Base-by-base conservation (phyloP, 2,888 invertebrate genomes). In the Athalia rosae region DNA sequence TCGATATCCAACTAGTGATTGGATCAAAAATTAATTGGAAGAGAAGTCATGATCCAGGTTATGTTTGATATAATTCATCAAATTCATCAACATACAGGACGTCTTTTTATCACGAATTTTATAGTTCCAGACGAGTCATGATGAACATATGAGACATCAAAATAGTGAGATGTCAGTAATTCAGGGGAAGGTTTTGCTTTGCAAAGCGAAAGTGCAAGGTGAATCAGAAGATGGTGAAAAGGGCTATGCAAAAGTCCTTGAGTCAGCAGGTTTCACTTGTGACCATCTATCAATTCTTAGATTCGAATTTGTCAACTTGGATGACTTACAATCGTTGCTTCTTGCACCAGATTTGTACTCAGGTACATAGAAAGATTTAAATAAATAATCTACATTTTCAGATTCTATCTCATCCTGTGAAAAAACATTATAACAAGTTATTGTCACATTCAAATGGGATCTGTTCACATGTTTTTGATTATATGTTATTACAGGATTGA, bases 261-360 rank as follows among this genome's bases (percentile, higher is more conserved):
- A 82, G 80, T 78, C 84, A 0, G 85, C 84, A 63, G 88, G 87
- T 78, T 89, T 85, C 66, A 69, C 62, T 41, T 89, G 88, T 77
- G 76, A 84, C 48, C 82, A 83, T 78, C 82, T 89, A 15, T 81
- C 84, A 9, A 84, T 86, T 9, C 73, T 89, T 13, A 80, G 80
- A 56, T 89, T 89, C 79, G 83, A 87, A 79, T 89, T 86, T 76
- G 74, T 86, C 4, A 89, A 88, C 79, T 81, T 83, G 4, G 73
- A 83, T 6, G 78, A 82, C 62, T 80, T 89, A 8, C 78, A 53
- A 69, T 73, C 81, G 9, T 81, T 84, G 66, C 79, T 89, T 7
- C 71, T 77, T 4, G 78, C 79, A 47, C 81, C 83, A 43, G 63
- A 85, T 28, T 81, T 78, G 7, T 89, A 88, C 71, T 80, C 83